phyloP scores from a whole-genome alignment of 2,888 invertebrate species.

The Caenorhabditis sp. region DNA sequence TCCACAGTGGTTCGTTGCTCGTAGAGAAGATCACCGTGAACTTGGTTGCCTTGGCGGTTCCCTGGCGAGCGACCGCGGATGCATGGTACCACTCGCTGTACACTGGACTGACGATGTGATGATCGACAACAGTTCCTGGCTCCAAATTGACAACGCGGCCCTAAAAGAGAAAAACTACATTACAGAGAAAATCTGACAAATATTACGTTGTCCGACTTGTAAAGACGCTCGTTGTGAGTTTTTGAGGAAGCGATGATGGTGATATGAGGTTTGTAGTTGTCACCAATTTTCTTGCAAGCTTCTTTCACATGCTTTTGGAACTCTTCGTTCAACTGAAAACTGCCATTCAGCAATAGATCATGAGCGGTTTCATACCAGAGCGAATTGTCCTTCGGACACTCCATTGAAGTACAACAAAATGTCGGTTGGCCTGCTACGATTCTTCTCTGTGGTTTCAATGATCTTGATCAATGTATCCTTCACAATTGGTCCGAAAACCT shows the following conservation, averaged over 20 bases:
- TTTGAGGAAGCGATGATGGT: constrained; percentile 55
- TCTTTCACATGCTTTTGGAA: constrained; percentile 21
- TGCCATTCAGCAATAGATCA: neutral
- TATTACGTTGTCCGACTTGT: constrained; percentile 32
- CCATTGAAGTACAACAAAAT: constrained; percentile 68
- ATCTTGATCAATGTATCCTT: constrained; percentile 34
- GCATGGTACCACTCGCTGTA: constrained; percentile 68
- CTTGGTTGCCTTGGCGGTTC: constrained; percentile 66
- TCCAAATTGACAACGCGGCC: constrained; percentile 52
- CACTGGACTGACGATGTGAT: constrained; percentile 50
- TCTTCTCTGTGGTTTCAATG: constrained; percentile 18
- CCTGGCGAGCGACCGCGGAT: constrained; percentile 64
- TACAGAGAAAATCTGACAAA: neutral
- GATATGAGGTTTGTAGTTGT: constrained; percentile 25
- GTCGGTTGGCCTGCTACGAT: constrained; percentile 18
- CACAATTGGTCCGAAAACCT: constrained; percentile 45
- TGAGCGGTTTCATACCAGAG: constrained; percentile 3
- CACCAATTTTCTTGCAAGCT: constrained; percentile 4
- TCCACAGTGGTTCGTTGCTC: constrained; percentile 15
- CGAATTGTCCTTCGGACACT: constrained; percentile 61
- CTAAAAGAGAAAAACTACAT: neutral
- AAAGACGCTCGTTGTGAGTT: constrained; percentile 54
- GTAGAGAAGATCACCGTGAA: constrained; percentile 57
- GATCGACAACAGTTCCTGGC: constrained; percentile 68
- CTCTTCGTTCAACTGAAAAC: constrained; percentile 40